These are phyloP conservation scores for Osmerus mordax DNA, from an alignment of 2,113 vertebrate species.

Conservation along the genomic window DNA sequence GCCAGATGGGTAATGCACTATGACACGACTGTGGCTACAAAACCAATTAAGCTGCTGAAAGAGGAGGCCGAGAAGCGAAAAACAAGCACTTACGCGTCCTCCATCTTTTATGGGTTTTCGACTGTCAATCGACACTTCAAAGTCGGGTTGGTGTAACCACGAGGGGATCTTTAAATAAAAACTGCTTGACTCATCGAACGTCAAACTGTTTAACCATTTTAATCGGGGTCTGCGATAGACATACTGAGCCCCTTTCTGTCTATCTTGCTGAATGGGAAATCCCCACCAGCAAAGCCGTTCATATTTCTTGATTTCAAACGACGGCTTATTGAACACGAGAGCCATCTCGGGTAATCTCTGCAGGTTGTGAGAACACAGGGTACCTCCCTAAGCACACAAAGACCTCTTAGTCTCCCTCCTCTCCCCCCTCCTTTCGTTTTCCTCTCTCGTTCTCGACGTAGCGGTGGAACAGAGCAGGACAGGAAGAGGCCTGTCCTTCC, in stretches of 20 bases:
- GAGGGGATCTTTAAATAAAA: too few relatives aligned
- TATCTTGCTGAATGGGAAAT: background rate
- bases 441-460: background rate
- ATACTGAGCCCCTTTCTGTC: too few relatives aligned
- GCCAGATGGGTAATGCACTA: slow-evolving; percentile 29
- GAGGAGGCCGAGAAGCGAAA: slow-evolving; percentile 15
- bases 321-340: slow-evolving; percentile 10
- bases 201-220: too few relatives aligned
- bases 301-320: background rate
- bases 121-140: background rate
- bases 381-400: slow-evolving; percentile 47
- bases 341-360: slow-evolving; percentile 38
- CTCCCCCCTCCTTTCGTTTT: background rate
- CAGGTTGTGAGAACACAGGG: slow-evolving; percentile 18
- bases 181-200: too few relatives aligned
- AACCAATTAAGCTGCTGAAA: slow-evolving; percentile 28
- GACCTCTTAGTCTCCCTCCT: slow-evolving; percentile 50
- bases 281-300: background rate
- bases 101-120: background rate
- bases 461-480: slow-evolving; percentile 23
- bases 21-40: slow-evolving; percentile 39
- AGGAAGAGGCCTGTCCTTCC: slow-evolving; percentile 54
- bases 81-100: background rate
- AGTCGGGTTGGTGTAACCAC: too few relatives aligned
- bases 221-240: too few relatives aligned